These are phyloP conservation scores for Himalopsyche tibetana DNA, from an alignment of 2,888 invertebrate genomes.

Conservation along the genomic window DNA sequence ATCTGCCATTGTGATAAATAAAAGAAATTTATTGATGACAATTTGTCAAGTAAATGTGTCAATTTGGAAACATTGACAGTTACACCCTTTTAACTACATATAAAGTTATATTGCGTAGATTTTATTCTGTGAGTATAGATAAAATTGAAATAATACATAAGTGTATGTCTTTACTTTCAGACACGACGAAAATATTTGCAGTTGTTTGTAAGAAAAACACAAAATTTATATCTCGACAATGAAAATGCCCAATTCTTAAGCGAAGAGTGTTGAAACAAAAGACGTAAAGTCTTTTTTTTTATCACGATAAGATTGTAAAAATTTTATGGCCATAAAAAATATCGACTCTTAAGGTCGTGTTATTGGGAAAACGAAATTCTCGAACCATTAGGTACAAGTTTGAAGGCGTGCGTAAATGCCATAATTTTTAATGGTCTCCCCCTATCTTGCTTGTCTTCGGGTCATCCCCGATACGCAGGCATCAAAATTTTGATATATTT, in stretches of 20 bases:
- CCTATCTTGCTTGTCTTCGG: constrained; percentile 10
- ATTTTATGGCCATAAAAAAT: constrained; percentile 24
- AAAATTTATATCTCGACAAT: constrained; percentile 11
- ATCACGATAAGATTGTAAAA: constrained; percentile 34
- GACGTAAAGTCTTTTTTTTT: constrained; percentile 30
- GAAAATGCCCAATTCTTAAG: constrained; percentile 23
- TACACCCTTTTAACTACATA: not conserved
- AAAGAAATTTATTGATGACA: no score
- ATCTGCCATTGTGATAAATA: no score
- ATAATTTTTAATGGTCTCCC: constrained; percentile 24
- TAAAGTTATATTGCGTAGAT: not conserved
- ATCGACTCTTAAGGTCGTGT: constrained; percentile 31
- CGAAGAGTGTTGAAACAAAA: not conserved
- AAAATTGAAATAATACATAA: constrained; percentile 22
- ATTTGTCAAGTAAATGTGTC: no score
- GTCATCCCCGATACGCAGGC: constrained; percentile 11
- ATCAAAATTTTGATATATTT: constrained; percentile 10
- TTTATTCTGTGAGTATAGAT: not conserved
- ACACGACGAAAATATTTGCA: not conserved
- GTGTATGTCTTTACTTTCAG: not conserved
- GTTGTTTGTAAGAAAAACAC: constrained; percentile 16
- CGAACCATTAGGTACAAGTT: constrained; percentile 31
- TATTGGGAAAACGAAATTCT: constrained; percentile 34
- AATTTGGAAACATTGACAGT: not conserved
- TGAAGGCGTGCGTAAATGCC: constrained; percentile 31